These are phyloP conservation scores for Ricordea florida DNA, from an alignment of 92 coral and sea anemone species.

Conservation along the genomic window DNA sequence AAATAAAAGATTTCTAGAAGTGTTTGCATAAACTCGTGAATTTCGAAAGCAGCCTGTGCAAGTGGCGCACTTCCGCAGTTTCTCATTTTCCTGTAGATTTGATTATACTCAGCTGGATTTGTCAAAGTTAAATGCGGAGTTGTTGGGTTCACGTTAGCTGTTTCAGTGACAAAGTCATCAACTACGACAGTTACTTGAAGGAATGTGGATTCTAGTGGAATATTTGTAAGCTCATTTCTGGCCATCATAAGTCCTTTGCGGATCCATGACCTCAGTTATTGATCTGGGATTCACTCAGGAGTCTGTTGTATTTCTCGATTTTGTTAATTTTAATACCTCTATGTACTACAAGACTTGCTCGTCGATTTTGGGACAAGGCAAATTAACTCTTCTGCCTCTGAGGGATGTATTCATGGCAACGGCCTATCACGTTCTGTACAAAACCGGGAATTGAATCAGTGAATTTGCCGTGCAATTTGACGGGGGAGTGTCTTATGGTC, in stretches of 20 bases:
- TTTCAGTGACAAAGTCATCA: slow-evolving; percentile 30
- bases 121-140: slow-evolving; percentile 2
- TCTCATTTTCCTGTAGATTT: slow-evolving; percentile 10
- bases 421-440: slow-evolving; percentile 3
- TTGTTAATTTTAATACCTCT: slow-evolving; percentile 11
- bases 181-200: not conserved
- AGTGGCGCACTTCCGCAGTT: slow-evolving; percentile 7
- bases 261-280: slow-evolving; percentile 16
- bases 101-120: not conserved
- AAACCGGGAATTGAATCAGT: slow-evolving; percentile 6
- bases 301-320: slow-evolving; percentile 4
- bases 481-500: no score
- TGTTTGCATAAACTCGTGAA: no score
- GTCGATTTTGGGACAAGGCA: slow-evolving; percentile 1
- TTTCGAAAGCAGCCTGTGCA: no score
- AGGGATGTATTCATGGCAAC: slow-evolving; percentile 9
- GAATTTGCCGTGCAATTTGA: slow-evolving; percentile 17
- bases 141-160: slow-evolving; percentile 6
- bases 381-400: slow-evolving; percentile 1
- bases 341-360: slow-evolving; percentile 13
- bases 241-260: slow-evolving; percentile 5
- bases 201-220: slow-evolving; percentile 29
- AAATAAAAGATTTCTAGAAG: no score
- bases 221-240: not conserved
- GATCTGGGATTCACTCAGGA: slow-evolving; percentile 3